phyloP scores from a whole-genome alignment of 2,888 invertebrate genomes.

The Phortica okadai region DNA sequence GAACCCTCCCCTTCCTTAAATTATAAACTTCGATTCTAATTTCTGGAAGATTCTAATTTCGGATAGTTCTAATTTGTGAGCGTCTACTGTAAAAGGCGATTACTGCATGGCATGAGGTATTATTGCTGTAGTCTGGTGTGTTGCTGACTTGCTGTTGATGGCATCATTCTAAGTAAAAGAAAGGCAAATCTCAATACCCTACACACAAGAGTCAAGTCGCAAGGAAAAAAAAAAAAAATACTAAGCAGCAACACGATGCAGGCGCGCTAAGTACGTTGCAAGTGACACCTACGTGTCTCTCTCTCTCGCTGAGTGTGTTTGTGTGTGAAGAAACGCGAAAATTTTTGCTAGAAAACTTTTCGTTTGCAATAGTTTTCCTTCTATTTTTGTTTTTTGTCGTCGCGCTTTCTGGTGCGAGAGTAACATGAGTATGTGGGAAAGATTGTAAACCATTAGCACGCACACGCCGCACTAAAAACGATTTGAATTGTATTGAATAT shows the following conservation, averaged over 20 bases:
- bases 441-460: slow-evolving; percentile 68
- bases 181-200: slow-evolving; percentile 48
- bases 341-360: too few relatives aligned
- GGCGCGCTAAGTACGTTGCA: slow-evolving; percentile 29
- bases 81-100: neutral
- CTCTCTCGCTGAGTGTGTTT: slow-evolving; percentile 49
- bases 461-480: slow-evolving; percentile 48
- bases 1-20: too few relatives aligned
- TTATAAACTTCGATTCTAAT: too few relatives aligned
- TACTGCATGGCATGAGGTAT: slow-evolving; percentile 8
- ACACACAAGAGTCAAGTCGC: slow-evolving; percentile 14
- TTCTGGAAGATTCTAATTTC: too few relatives aligned
- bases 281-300: slow-evolving; percentile 66
- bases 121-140: neutral
- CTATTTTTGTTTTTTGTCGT: slow-evolving; percentile 46
- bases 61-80: neutral
- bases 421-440: slow-evolving; percentile 66
- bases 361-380: slow-evolving; percentile 61
- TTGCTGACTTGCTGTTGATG: slow-evolving; percentile 48
- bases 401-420: slow-evolving; percentile 14
- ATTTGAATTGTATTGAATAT: slow-evolving; percentile 32
- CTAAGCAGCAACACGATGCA: neutral
- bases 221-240: neutral
- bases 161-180: slow-evolving; percentile 68
- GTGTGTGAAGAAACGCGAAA: slow-evolving; percentile 40